These are phyloP conservation scores for Drosophila nebulosa DNA, from an alignment of 1,140 invertebrate genomes.

Conservation along the genomic window DNA sequence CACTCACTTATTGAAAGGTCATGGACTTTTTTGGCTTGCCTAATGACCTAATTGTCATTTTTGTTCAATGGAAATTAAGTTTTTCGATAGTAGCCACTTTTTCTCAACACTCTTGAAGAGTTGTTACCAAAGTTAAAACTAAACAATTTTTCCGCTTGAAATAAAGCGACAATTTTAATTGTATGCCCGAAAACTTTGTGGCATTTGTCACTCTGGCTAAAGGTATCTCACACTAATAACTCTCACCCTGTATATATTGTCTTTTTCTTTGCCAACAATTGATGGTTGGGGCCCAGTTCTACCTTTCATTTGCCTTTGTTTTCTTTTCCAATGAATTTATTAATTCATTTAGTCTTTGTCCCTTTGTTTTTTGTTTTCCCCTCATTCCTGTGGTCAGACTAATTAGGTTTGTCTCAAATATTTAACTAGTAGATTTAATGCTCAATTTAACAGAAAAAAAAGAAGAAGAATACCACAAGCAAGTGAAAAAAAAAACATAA, in stretches of 20 bases:
- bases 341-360: not conserved
- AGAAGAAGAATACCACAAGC: not conserved
- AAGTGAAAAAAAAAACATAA: conserved; percentile 49
- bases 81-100: too few species aligned
- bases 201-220: too few species aligned
- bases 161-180: too few species aligned
- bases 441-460: conserved; percentile 54
- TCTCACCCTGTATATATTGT: not conserved
- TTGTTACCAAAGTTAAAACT: too few species aligned
- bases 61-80: too few species aligned
- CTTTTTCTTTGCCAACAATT: not conserved
- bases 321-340: not conserved
- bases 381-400: conserved; percentile 15
- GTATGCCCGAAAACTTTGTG: too few species aligned
- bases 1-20: too few species aligned
- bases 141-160: too few species aligned
- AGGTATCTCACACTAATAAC: too few species aligned
- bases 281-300: not conserved
- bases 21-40: too few species aligned
- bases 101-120: too few species aligned
- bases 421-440: conserved; percentile 63
- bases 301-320: not conserved
- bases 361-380: not conserved
- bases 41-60: too few species aligned
- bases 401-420: conserved; percentile 64